phyloP scores from a whole-genome alignment of 2,888 invertebrate species.

The Lymantria dispar region DNA sequence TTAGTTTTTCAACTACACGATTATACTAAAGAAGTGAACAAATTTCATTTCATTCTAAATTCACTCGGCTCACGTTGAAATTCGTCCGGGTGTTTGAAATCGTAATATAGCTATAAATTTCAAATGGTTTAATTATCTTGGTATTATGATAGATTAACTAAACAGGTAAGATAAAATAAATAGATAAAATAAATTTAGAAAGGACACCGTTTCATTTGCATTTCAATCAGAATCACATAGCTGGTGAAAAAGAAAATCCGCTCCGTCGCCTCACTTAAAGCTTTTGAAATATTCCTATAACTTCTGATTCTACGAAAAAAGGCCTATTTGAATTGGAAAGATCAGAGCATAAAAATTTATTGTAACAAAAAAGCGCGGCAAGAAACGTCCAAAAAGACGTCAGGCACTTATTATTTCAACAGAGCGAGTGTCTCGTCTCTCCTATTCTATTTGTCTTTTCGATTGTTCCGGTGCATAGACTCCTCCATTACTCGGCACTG shows the following conservation, averaged over 20 bases:
- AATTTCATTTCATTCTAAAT: conserved; percentile 9
- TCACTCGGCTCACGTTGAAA: background rate
- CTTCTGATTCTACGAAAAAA: conserved; percentile 76
- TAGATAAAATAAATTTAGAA: conserved; percentile 70
- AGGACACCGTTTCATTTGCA: conserved; percentile 79
- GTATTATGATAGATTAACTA: conserved; percentile 62
- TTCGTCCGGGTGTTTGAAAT: background rate
- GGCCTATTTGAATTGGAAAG: conserved; percentile 81
- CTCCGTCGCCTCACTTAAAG: conserved; percentile 77
- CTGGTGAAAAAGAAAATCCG: conserved; percentile 77
- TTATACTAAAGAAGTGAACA: conserved; percentile 4
- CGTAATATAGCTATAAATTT: background rate
- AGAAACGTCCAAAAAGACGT: conserved; percentile 76
- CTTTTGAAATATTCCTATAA: conserved; percentile 81
- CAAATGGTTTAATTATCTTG: conserved; percentile 33
- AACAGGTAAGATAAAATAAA: conserved; percentile 67
- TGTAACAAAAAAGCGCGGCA: conserved; percentile 69
- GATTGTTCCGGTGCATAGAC: conserved; percentile 82
- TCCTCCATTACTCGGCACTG: conserved; percentile 82
- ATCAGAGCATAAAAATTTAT: conserved; percentile 81
- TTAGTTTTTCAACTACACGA: background rate
- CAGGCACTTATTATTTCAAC: conserved; percentile 80
- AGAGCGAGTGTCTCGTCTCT: conserved; percentile 74
- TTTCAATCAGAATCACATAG: conserved; percentile 79
- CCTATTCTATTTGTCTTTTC: conserved; percentile 81